Base-by-base conservation (phyloP, 2,113 vertebrate genomes). In the Carlito syrichta region DNA sequence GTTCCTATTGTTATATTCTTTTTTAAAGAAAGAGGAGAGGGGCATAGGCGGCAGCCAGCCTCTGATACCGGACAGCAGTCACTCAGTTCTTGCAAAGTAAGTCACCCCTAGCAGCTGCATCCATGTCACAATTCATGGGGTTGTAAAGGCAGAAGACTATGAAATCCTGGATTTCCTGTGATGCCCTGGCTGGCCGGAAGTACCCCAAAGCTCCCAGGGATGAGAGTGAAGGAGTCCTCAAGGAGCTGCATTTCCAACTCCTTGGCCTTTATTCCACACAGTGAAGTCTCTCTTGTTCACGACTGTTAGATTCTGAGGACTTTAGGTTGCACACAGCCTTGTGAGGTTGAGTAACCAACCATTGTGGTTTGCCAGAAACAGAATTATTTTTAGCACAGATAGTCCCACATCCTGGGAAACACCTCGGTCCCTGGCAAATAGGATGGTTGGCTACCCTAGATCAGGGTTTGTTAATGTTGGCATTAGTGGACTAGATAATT, bases 11-110 rank as follows among this genome's bases (percentile, higher is more conserved):
- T 89, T 91, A 85, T 4, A 40, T 6, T 5, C 62, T 22, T 74
- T 50, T 92, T 54, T 58, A 77, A 76, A 93, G 40, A 81, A 95
- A 93, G n/a, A 83, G n/a, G 1, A 43, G 38, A 38, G 38, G 12
- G 14, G 19, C 27, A 74, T 71, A 48, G 35, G 23, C 4, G 2
- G 60, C 20, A 69, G 23, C 9, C 71, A 58, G n/a, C 25, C 54
- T 76, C 27, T 38, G 30, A 50, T 50, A 48, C 22, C 54, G 32
- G 32, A 35, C 30, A 62, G 9, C 10, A 10, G 30, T 52, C 82
- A 83, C 17, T 20, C 25, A 22, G n/a, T 56, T 95, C 17, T 52
- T 62, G 40, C 48, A 43, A 63, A 84, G 43, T 35, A 19, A 73
- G 48, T 30, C 52, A 17, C n/a, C 63, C 6, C 6, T 40, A 69